Evolutionary conservation across 2,888 invertebrate genomes (phyloP).

Genomic region (Chrysolina americana): DNA sequence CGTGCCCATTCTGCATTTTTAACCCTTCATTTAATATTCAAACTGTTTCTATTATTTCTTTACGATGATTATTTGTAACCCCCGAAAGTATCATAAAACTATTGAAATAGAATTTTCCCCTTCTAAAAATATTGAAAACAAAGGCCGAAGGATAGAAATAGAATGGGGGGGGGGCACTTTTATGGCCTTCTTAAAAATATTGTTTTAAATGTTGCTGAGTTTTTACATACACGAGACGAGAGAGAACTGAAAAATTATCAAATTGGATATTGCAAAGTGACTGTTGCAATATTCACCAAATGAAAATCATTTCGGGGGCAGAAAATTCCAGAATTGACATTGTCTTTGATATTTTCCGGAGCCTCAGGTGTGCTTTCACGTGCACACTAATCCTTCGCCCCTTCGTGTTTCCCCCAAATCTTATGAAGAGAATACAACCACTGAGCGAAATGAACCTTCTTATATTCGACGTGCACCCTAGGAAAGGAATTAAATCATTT

Average conservation of each 20-base stretch:
- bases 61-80: too few species aligned
- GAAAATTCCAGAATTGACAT: not conserved
- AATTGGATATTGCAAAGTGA: not conserved
- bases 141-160: too few species aligned
- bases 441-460: conserved; percentile 43
- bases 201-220: not conserved
- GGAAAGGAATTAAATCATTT: conserved; percentile 45
- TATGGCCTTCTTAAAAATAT: too few species aligned
- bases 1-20: too few species aligned
- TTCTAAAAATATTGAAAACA: too few species aligned
- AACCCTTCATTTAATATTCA: too few species aligned
- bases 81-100: too few species aligned
- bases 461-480: conserved; percentile 34
- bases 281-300: not conserved
- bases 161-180: too few species aligned
- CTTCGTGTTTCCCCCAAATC: conserved; percentile 32
- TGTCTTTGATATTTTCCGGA: conserved; percentile 15
- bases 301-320: not conserved
- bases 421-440: conserved; percentile 36
- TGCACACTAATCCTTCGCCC: not conserved
- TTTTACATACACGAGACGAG: not conserved
- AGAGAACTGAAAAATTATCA: not conserved
- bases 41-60: too few species aligned
- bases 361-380: conserved; percentile 20
- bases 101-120: too few species aligned